A percentile compares a stretch with the other conserved stretches of the same genome.
Evolutionary conservation across 2,888 invertebrate genomes (phyloP).

Genomic region (Synanthedon vespiformis): DNA sequence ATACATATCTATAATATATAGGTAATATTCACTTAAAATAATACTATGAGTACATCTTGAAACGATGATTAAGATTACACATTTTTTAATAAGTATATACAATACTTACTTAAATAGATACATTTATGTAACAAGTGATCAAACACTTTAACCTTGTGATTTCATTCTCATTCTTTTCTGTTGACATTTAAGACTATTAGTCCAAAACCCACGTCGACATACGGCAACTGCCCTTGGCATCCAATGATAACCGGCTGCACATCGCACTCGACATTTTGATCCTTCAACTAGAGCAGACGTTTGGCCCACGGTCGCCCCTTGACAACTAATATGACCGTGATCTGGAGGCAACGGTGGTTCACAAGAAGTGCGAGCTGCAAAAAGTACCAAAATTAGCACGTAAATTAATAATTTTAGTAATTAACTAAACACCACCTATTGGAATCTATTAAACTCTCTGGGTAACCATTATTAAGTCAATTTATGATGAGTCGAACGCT

Average conservation of each 20-base stretch:
- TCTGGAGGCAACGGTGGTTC: slow-evolving; percentile 31
- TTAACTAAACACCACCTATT: too few relatives aligned
- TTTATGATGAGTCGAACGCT: too few relatives aligned
- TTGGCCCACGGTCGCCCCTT: slow-evolving; percentile 23
- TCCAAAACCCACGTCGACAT: slow-evolving; percentile 49
- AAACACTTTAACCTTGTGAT: not conserved
- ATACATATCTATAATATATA: too few relatives aligned
- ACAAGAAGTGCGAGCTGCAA: slow-evolving; percentile 42
- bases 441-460: too few relatives aligned
- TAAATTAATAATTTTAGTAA: not conserved
- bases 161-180: slow-evolving; percentile 8
- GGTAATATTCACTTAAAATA: too few relatives aligned
- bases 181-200: slow-evolving; percentile 30
- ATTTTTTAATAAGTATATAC: not conserved
- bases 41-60: not conserved
- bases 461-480: too few relatives aligned
- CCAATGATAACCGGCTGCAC: slow-evolving; percentile 37
- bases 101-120: not conserved
- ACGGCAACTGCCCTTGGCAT: slow-evolving; percentile 24
- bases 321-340: slow-evolving; percentile 44
- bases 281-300: slow-evolving; percentile 37
- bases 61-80: not conserved
- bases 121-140: not conserved
- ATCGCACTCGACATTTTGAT: slow-evolving; percentile 42
- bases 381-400: slow-evolving; percentile 4